Evolutionary conservation across 2,888 invertebrate genomes (phyloP), one percentile per base, ranked within the genome.

Genomic region (Sminthurides aquaticus): DNA sequence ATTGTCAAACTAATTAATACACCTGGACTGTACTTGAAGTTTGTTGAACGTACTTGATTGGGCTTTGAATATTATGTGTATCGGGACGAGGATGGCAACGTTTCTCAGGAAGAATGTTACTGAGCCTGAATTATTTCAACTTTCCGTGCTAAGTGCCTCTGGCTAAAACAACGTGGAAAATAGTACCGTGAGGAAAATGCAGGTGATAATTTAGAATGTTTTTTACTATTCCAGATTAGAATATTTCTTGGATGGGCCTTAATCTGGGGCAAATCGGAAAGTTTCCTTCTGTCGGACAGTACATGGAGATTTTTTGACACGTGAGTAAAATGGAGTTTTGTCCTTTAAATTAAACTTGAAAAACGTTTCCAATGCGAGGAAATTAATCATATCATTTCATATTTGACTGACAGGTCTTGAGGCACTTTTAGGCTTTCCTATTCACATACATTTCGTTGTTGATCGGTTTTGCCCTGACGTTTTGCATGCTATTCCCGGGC

Each of bases 401-500:
- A 55, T 56, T 43, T 18, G 28, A 54, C 55, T 57, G 54, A n/a
- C 20, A 72, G 72, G 73, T 73, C 25, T 48, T 74, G 57, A 71
- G 69, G 27, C 70, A 74, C 25, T 74, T 74, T 54, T 72, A 70
- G 62, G 67, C 69, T 8, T 72, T 72, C 49, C 70, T 74, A 69
- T 54, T 74, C 29, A 72, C 72, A 0, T 71, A 71, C 52, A 62
- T 72, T 1, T 69, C 70, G 0, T 55, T 74, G 3, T 63, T 74
- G 20, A 69, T 74, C 55, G 74, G 71, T 20, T 74, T 74, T 66
- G 74, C 71, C 1, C 54, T 74, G 28, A 68, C 74, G 0, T 74
- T 74, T 48, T 72, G 71, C 48, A 71, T 74, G 11, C 62, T 73
- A 1, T 73, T 73, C 43, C 73, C 73, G 70, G 25, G 72, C 71